Base-by-base conservation (phyloP, 2,888 invertebrate genomes). In the Folsomia manolachei region DNA sequence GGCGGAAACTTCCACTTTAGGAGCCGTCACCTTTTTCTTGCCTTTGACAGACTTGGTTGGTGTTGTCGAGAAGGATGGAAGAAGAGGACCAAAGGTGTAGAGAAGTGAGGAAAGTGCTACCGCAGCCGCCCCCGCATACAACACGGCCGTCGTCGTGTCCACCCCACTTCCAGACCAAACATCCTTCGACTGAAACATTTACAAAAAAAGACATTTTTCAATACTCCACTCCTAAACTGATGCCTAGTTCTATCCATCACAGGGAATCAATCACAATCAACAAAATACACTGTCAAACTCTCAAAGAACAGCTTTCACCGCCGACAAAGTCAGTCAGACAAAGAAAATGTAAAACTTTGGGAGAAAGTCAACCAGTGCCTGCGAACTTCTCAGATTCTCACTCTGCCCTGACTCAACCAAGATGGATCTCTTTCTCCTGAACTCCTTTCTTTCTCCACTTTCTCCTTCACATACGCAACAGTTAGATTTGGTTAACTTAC, bases 371-470 rank as follows among this genome's bases (percentile, higher is more conserved):
- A 23, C 51, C 9, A 24, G 27, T 27, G 18, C 53, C 24, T 65
- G 61, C n/a, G n/a, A n/a, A n/a, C n/a, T n/a, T n/a, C 66, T 18
- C 27, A 25, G 39, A 68, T 61, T 39, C 53, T 52, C 39, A 71
- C 71, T 23, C 63, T 67, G 11, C 67, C 71, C 39, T 39, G 25
- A 27, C 53, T 25, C 2, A 24, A 14, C 26, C 60, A 63, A 70
- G 24, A 62, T 61, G 52, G 52, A 70, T 52, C 14, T 14, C 7
- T 21, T 21, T n/a, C 4, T 21, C 56, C 7, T 56, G 56, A 56
- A n/a, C 56, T 56, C 18, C 11, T 14, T 21, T 56, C 56, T 56
- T 56, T 56, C 56, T 56, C 21, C 56, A 19, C 56, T 19, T 56
- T 7, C 18, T 51, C 51, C 51, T 18, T 18, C 9, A 51, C 51